phyloP scores from a whole-genome alignment of 2,113 vertebrate genomes.

The Triplophysa rosa region DNA sequence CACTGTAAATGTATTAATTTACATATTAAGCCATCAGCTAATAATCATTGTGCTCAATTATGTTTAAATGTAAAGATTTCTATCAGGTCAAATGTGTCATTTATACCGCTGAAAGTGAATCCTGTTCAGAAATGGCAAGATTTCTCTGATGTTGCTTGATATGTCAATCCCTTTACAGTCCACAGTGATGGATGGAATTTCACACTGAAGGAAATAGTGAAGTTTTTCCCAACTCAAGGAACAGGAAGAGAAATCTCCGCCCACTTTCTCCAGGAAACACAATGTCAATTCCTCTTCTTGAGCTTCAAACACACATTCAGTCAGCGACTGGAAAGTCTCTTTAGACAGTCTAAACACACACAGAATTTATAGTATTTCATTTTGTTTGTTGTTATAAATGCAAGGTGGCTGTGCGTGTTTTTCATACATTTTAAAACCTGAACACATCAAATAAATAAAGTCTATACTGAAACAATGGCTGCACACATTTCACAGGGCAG shows the following conservation, averaged over 20 bases:
- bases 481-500: no score
- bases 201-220: slow-evolving; percentile 43
- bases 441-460: no score
- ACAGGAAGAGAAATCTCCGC: slow-evolving; percentile 45
- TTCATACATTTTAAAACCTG: no score
- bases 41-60: no score
- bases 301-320: slow-evolving; percentile 46
- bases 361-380: neutral
- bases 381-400: no score
- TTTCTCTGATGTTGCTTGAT: slow-evolving; percentile 15
- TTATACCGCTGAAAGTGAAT: slow-evolving; percentile 17
- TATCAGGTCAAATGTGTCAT: no score
- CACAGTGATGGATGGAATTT: slow-evolving; percentile 33
- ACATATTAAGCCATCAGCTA: no score
- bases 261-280: slow-evolving; percentile 47
- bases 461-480: no score
- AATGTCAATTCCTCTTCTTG: slow-evolving; percentile 45
- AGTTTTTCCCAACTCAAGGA: slow-evolving; percentile 47
- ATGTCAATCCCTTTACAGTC: slow-evolving; percentile 41
- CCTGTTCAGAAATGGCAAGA: slow-evolving; percentile 45
- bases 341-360: slow-evolving; percentile 25
- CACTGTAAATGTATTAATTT: no score
- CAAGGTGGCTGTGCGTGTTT: no score
- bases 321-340: slow-evolving; percentile 40
- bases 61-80: no score